Evolutionary conservation across 2,888 invertebrate species (phyloP), one percentile per base, ranked within the genome.

Genomic region (Dastarcus helophoroides): DNA sequence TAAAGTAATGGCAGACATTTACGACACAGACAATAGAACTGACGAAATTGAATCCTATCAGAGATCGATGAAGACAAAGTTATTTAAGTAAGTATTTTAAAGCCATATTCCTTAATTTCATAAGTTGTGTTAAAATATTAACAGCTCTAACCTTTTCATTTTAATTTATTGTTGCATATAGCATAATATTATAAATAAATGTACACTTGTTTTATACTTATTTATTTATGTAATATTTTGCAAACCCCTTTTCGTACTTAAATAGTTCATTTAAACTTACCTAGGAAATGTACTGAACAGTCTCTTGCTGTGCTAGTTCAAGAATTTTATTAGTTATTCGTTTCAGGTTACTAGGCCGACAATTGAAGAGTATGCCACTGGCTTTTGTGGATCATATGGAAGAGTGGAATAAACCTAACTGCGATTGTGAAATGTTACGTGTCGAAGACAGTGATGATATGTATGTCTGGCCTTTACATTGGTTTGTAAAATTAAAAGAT

Each of bases 401-500:
- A 39, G 35, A 50, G 7, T 65, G 66, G 57, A 53, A 66, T 62
- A 48, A 51, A 50, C 19, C 48, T 37, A 46, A 57, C 39, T 40
- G 53, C 31, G 40, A 51, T 40, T 32, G 51, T 33, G 31, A 59
- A 41, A 40, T 66, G 42, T 38, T 68, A 44, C 10, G 22, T 11
- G 27, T 31, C 2, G 28, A 30, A 3, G 10, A n/a, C 4, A 31
- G 14, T 4, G 31, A 35, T 9, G 22, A 49, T 15, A 42, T 48
- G 9, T 50, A 52, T 13, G 49, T 62, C 34, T 70, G 68, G 52
- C 63, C 65, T 0, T 52, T 74, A 42, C 69, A 73, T 46, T 54
- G 56, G 40, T 68, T 68, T 2, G 55, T 71, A 7, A 58, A 63
- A 24, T 49, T 76, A 3, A 53, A 57, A 17, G 48, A 55, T 22